Conservation (phyloP, 2,797 vertebrate species). For the Okamejei kenojei region DNA sequence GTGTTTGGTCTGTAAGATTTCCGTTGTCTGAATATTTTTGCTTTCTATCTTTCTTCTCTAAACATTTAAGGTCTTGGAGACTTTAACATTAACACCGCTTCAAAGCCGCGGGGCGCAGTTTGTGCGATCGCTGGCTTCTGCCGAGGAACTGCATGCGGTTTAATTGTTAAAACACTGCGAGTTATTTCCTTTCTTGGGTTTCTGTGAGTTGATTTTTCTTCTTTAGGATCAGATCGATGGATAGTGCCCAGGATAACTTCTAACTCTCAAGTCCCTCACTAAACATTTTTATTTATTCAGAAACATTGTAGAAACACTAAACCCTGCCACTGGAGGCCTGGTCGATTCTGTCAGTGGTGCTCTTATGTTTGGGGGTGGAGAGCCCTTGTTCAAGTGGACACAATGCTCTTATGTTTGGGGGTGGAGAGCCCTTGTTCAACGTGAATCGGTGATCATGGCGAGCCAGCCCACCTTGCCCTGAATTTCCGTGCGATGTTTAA, state of each 20-base stretch:
- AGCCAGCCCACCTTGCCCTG: neutral
- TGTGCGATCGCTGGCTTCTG: conserved; percentile 51
- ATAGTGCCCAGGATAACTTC: neutral
- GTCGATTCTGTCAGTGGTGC: neutral
- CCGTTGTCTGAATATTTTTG: neutral
- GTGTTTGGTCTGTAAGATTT: neutral
- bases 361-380: neutral
- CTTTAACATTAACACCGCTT: conserved; percentile 44
- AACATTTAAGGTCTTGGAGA: conserved; percentile 44
- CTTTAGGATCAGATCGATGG: neutral
- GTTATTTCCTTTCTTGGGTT: conserved; percentile 64
- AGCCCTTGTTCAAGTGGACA: too few species aligned
- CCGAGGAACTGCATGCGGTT: conserved; percentile 56
- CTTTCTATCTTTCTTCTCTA: neutral
- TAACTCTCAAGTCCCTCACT: neutral
- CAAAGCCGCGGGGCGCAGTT: conserved; percentile 48
- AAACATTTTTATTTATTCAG: neutral
- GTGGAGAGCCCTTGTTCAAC: neutral
- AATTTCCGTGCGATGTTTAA: neutral
- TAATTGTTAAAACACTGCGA: conserved; percentile 63
- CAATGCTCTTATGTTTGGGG: neutral
- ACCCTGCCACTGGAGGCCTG: too few species aligned
- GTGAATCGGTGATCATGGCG: neutral
- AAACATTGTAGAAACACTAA: neutral
- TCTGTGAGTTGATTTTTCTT: conserved; percentile 50